Percentiles rank a stretch among this genome's conserved stretches.
phyloP scores from a whole-genome alignment of 2,797 vertebrate genomes.

The Spizella passerina region DNA sequence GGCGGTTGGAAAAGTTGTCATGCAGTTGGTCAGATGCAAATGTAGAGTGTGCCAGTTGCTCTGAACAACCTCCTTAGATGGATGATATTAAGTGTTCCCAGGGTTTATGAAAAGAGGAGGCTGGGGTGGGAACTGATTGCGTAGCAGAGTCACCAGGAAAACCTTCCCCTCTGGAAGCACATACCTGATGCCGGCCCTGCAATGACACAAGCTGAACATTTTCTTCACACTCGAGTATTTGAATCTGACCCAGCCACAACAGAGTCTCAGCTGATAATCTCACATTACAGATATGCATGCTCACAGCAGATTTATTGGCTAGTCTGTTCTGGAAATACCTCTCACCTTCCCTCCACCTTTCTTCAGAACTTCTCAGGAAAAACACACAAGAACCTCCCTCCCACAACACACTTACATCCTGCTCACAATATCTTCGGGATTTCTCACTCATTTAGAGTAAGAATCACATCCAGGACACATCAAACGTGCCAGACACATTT shows the following conservation, averaged over 20 bases:
- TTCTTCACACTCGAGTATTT: fast-evolving
- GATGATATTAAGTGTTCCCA: background rate
- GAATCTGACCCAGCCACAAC: background rate
- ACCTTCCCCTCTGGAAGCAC: background rate
- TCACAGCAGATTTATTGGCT: background rate
- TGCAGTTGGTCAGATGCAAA: background rate
- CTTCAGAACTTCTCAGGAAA: background rate
- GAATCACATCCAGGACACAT: background rate
- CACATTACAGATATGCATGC: no score
- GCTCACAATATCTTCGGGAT: background rate
- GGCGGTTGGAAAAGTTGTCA: background rate
- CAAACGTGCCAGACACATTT: background rate
- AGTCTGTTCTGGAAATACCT: background rate
- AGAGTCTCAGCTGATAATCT: background rate
- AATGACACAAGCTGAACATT: background rate
- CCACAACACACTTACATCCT: background rate
- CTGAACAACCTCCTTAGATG: background rate
- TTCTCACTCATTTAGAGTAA: background rate
- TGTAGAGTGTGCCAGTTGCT: no score
- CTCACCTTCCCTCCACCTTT: background rate
- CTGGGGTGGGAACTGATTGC: background rate
- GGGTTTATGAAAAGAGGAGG: background rate
- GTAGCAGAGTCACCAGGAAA: background rate
- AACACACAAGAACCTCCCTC: background rate
- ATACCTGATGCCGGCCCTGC: background rate